Percentiles rank a stretch among this genome's conserved stretches.
Conservation (phyloP, 2,888 invertebrate genomes). For the Lithophane socia region DNA sequence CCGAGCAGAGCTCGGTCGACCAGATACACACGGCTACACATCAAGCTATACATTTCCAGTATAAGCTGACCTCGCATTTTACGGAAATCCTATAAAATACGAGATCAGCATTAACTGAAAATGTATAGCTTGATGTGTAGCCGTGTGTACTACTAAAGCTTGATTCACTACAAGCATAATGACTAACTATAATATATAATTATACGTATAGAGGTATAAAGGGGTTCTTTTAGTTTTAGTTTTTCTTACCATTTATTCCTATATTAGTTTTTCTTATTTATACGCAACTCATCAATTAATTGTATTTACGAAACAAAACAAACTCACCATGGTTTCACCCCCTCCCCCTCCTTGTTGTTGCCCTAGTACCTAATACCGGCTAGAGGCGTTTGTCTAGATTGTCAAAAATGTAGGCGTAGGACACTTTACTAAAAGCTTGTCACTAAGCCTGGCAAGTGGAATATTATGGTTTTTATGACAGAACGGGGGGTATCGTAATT, state of each 20-base stretch:
- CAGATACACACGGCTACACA: no score
- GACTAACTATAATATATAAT: background rate
- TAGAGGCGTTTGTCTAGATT: background rate
- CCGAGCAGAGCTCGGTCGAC: no score
- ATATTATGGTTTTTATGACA: background rate
- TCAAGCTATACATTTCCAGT: no score
- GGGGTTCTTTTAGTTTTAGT: background rate
- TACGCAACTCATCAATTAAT: background rate
- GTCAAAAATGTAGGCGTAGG: background rate
- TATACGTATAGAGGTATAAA: no score
- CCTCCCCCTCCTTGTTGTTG: background rate
- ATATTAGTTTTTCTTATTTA: background rate
- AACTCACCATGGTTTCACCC: background rate
- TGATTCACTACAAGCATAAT: background rate
- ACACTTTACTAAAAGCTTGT: background rate
- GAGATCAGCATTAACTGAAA: no score
- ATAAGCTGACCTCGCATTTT: no score
- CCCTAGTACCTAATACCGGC: background rate
- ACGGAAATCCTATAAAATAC: no score
- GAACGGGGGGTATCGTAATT: background rate
- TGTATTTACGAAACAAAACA: background rate
- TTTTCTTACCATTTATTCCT: background rate
- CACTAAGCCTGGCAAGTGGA: no score
- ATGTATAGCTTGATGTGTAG: no score
- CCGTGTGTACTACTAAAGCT: no score